Conservation (phyloP, 1,140 invertebrate species). For the Listronotus oregonensis region DNA sequence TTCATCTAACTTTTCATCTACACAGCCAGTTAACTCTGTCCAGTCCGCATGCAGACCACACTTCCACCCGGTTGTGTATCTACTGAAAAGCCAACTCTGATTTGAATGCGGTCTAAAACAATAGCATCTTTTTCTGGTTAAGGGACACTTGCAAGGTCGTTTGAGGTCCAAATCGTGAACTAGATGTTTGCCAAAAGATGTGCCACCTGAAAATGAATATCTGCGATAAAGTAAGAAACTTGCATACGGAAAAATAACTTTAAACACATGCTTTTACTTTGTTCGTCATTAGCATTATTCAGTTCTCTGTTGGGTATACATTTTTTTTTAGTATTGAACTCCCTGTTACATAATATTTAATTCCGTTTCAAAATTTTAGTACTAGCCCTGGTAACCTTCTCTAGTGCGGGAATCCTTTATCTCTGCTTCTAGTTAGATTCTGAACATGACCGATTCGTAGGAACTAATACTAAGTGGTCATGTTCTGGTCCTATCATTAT, state of each 20-base stretch:
- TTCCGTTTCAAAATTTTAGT: no score
- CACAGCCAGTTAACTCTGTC: constrained; percentile 92
- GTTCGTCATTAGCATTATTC: background rate
- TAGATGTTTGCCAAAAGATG: constrained; percentile 93
- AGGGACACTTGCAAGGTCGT: constrained; percentile 84
- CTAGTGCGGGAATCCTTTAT: no score
- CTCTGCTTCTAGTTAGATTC: no score
- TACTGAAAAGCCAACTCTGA: constrained; percentile 96
- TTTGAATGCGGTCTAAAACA: constrained; percentile 89
- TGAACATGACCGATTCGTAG: no score
- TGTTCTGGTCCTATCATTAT: no score
- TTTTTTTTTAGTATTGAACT: no score
- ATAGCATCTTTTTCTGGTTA: constrained; percentile 83
- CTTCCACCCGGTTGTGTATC: constrained; percentile 98
- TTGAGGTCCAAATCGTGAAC: constrained; percentile 90
- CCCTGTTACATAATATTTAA: no score
- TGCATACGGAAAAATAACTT: background rate
- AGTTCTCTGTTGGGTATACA: background rate
- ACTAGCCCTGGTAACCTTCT: no score
- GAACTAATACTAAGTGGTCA: no score
- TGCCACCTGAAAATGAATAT: constrained; percentile 66
- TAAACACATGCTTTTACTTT: background rate
- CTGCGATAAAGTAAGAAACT: background rate
- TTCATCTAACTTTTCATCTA: constrained; percentile 84
- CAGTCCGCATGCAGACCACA: constrained; percentile 98